phyloP scores from a whole-genome alignment of 2,888 invertebrate genomes.

The Drosophila borealis region DNA sequence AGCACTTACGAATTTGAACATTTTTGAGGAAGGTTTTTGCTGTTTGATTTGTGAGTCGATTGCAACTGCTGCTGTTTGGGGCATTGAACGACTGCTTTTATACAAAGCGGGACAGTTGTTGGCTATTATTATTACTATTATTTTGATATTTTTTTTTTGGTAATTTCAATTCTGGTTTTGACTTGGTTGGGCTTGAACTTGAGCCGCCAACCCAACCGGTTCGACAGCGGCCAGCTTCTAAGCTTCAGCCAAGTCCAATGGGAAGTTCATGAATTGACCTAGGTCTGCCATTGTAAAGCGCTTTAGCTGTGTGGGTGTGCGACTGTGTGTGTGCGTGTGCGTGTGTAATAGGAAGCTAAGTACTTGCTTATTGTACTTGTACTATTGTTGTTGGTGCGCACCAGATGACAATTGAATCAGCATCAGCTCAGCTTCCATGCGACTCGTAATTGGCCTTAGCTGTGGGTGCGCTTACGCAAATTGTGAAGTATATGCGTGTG shows the following conservation, averaged over 20 bases:
- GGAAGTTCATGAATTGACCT: slow-evolving; percentile 74
- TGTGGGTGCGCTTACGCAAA: slow-evolving; percentile 58
- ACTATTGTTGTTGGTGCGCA: slow-evolving; percentile 30
- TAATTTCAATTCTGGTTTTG: slow-evolving; percentile 57
- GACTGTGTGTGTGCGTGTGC: slow-evolving; percentile 15
- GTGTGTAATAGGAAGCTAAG: slow-evolving; percentile 47
- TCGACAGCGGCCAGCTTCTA: slow-evolving; percentile 60
- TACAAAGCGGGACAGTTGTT: slow-evolving; percentile 41
- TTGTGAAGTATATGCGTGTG: slow-evolving; percentile 15
- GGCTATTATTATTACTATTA: slow-evolving; percentile 5
- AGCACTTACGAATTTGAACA: slow-evolving; percentile 84
- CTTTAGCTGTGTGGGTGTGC: slow-evolving; percentile 8
- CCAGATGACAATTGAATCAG: slow-evolving; percentile 51
- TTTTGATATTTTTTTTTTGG: slow-evolving; percentile 30
- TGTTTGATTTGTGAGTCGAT: slow-evolving; percentile 52
- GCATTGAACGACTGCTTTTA: slow-evolving; percentile 61
- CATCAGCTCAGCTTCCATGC: slow-evolving; percentile 27
- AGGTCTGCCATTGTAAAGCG: slow-evolving; percentile 54
- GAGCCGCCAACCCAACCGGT: slow-evolving; percentile 75
- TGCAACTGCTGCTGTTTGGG: slow-evolving; percentile 75
- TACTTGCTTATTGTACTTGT: slow-evolving; percentile 32
- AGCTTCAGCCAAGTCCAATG: slow-evolving; percentile 51
- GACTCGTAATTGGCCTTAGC: slow-evolving; percentile 62
- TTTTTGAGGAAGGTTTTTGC: slow-evolving; percentile 62
- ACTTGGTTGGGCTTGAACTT: slow-evolving; percentile 55